Base-by-base conservation (phyloP, 2,797 vertebrate genomes). In the Emydoidea blandingii region DNA sequence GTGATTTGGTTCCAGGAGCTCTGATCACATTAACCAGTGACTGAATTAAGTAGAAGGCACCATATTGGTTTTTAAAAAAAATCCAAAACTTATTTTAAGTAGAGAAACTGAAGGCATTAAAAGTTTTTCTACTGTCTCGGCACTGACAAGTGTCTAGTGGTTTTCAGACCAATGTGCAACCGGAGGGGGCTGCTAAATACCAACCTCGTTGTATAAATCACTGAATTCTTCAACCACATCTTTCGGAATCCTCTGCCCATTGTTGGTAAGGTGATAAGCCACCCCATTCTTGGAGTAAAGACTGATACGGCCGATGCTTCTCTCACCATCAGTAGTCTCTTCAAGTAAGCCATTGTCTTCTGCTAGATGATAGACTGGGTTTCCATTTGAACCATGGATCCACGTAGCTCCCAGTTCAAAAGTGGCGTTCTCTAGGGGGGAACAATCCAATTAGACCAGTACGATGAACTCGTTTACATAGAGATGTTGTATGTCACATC, bases 151-250 rank as follows among this genome's bases (percentile, higher is more conserved):
- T 6, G 1, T 3, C 59, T 68, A n/a, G 68, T 44, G 5, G 2
- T 5, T 21, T 88, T 65, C 83, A 88, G 72, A 29, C 49, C 62
- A 87, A 92, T 19, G 41, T 57, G 81, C 81, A 68, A 16, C 54
- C 31, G 29, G 34, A 31, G 9, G 47, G 19, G 91, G 89, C 21
- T 88, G 86, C 49, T 81, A 83, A 76, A 41, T 92, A 96, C 98
- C 97, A 94, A 99, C 99, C 99, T 99, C 99, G 94, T 99, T 99
- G 99, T 99, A 99, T 98, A 99, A 98, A 98, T 99, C 99, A 94
- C 99, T 99, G 99, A 99, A 99, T 99, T 99, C 99, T 98, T 99
- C 99, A 98, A 99, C 99, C 98, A 99, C 98, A 97, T 99, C 99
- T 98, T 99, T 99, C 97, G 99, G 99, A 98, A 99, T 99, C 98